Evolutionary conservation across 2,113 vertebrate genomes (phyloP).

Genomic region (Microcebus ravelobensis): DNA sequence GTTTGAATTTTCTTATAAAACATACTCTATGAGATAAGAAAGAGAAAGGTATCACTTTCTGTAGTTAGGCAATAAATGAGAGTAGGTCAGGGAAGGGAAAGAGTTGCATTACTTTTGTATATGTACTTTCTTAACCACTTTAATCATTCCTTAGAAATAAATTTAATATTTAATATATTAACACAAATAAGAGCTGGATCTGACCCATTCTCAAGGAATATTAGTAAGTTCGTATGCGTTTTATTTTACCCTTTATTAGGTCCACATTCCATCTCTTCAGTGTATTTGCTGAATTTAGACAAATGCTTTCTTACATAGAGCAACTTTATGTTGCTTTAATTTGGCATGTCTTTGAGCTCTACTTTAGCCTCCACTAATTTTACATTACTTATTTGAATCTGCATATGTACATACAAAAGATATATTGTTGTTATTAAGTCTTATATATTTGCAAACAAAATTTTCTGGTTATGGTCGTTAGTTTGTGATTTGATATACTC

Average conservation of each 20-base stretch:
- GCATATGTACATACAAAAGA: neutral
- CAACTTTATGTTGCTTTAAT: neutral
- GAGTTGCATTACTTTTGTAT: slow-evolving; percentile 11
- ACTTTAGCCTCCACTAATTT: slow-evolving; percentile 31
- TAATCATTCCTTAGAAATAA: neutral
- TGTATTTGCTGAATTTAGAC: slow-evolving; percentile 32
- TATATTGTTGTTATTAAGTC: neutral
- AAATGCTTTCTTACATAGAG: neutral
- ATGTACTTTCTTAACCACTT: slow-evolving; percentile 1
- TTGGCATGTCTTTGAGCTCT: slow-evolving; percentile 11
- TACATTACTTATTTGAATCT: slow-evolving; percentile 37
- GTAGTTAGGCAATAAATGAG: neutral
- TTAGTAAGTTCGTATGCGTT: neutral
- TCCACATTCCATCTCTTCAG: neutral
- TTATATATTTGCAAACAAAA: slow-evolving; percentile 18
- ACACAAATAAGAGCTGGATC: slow-evolving; percentile 16
- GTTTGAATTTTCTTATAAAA: slow-evolving; percentile 14
- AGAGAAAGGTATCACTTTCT: neutral
- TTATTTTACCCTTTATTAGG: neutral
- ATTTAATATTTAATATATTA: slow-evolving; percentile 35
- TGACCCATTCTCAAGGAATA: slow-evolving; percentile 39
- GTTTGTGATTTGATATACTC: slow-evolving; percentile 14
- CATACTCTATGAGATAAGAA: neutral
- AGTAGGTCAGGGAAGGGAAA: neutral
- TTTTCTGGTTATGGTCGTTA: neutral